Conservation (phyloP, 2,113 vertebrate species). For the Pseudorasbora parva region DNA sequence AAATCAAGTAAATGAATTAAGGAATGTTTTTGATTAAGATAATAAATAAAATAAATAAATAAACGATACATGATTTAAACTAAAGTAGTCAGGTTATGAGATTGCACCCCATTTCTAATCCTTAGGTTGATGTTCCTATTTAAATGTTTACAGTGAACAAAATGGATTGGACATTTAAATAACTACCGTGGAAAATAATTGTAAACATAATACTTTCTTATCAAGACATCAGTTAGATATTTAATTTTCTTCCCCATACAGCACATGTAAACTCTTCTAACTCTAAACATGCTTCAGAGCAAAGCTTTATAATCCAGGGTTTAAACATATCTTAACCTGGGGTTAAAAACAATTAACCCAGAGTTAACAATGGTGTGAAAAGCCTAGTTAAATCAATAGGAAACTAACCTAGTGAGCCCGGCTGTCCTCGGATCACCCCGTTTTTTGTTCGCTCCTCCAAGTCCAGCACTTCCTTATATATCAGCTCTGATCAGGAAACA, state of each 20-base stretch:
- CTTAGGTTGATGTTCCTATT: neutral
- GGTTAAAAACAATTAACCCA: neutral
- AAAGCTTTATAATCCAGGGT: neutral
- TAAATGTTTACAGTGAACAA: neutral
- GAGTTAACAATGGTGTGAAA: neutral
- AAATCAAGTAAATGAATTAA: no score
- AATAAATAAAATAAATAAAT: no score
- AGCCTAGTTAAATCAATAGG: constrained; percentile 41
- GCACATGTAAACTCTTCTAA: neutral
- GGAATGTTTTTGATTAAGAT: neutral
- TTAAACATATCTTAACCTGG: neutral
- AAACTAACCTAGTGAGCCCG: constrained; percentile 96
- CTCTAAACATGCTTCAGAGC: neutral
- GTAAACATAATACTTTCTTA: neutral
- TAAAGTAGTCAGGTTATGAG: neutral
- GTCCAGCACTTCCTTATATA: constrained; percentile 98
- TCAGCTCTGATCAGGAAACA: constrained; percentile 81
- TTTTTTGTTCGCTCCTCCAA: constrained; percentile 97
- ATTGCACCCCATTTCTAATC: neutral
- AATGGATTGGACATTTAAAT: neutral
- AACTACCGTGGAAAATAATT: neutral
- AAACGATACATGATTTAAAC: no score
- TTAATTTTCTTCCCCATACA: neutral
- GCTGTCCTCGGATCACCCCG: constrained; percentile 92
- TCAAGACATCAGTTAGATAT: neutral